Evolutionary conservation across 2,888 invertebrate species (phyloP).

Genomic region (Agapostemon virescens): DNA sequence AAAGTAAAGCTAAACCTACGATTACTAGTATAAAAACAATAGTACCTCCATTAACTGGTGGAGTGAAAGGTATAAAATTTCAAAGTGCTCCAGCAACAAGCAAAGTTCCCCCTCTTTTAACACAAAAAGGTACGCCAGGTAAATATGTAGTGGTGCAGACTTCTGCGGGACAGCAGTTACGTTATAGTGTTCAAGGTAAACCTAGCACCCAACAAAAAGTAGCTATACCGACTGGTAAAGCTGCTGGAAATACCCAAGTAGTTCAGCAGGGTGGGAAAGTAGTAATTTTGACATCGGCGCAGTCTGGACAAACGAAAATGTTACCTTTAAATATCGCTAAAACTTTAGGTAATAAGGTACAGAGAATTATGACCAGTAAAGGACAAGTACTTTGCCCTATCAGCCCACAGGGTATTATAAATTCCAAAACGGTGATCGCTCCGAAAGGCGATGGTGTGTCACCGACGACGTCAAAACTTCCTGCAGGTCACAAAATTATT

Average conservation of each 20-base stretch:
- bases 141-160: constrained; percentile 79
- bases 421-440: constrained; percentile 70
- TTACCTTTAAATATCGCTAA: constrained; percentile 76
- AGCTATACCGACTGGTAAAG: constrained; percentile 70
- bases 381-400: constrained; percentile 81
- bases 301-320: constrained; percentile 74
- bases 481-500: constrained; percentile 78
- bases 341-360: constrained; percentile 81
- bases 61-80: constrained; percentile 74
- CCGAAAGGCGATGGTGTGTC: constrained; percentile 77
- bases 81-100: constrained; percentile 67
- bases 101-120: constrained; percentile 68
- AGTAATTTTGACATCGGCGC: constrained; percentile 76
- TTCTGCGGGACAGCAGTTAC: constrained; percentile 73
- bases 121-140: constrained; percentile 72
- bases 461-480: constrained; percentile 77
- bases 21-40: constrained; percentile 78
- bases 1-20: constrained; percentile 76
- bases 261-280: constrained; percentile 78
- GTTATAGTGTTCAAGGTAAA: constrained; percentile 75
- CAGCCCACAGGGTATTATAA: constrained; percentile 65
- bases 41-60: constrained; percentile 74
- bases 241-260: constrained; percentile 73
- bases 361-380: constrained; percentile 83
- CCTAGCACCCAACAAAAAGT: constrained; percentile 72